These are phyloP conservation scores for Pinctada fucata DNA, from an alignment of 2,888 invertebrate genomes.

Conservation along the genomic window DNA sequence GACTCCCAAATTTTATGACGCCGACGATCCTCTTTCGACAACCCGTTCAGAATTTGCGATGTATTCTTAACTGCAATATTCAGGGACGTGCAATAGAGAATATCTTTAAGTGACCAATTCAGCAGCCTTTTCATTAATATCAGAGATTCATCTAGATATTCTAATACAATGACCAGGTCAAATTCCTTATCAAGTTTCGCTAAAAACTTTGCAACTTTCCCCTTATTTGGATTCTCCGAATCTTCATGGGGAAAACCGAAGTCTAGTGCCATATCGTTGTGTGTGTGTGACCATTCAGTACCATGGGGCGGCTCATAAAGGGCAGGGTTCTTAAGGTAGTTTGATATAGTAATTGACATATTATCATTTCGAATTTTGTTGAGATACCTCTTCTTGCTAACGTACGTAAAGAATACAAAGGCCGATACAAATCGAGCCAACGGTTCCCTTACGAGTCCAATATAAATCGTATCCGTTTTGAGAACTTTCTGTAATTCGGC, in stretches of 20 bases:
- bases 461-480: conserved; percentile 50
- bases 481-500: conserved; percentile 41
- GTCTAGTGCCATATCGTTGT: conserved; percentile 56
- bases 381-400: neutral
- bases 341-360: conserved; percentile 34
- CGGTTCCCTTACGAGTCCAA: conserved; percentile 59
- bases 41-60: too few species aligned
- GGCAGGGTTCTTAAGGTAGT: conserved; percentile 47
- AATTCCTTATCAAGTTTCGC: conserved; percentile 54
- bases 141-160: conserved; percentile 63
- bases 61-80: too few species aligned
- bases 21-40: too few species aligned
- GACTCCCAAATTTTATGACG: too few species aligned
- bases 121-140: conserved; percentile 57
- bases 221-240: neutral
- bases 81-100: conserved; percentile 42
- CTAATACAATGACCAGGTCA: conserved; percentile 58
- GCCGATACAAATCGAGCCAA: conserved; percentile 51
- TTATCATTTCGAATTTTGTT: conserved; percentile 41
- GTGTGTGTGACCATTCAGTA: conserved; percentile 19
- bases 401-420: conserved; percentile 42
- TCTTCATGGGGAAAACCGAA: conserved; percentile 49
- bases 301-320: conserved; percentile 45
- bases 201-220: conserved; percentile 47
- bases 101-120: conserved; percentile 56